Percentiles rank a stretch among this genome's conserved stretches.
Evolutionary conservation across 2,113 vertebrate species (phyloP).

Genomic region (Amphilophus citrinellus): DNA sequence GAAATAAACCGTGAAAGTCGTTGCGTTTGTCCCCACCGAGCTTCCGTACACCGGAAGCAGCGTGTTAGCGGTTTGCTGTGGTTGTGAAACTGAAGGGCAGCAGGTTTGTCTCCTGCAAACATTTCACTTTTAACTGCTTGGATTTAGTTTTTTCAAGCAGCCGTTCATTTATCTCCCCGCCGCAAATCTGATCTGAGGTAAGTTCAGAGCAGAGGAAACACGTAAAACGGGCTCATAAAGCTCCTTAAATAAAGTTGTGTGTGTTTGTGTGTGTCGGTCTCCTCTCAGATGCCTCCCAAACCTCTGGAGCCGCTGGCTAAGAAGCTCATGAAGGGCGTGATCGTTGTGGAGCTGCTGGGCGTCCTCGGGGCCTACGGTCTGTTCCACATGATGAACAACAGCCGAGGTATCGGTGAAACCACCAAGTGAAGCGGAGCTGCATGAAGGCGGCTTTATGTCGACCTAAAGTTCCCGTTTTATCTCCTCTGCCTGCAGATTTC

Average conservation of each 20-base stretch:
- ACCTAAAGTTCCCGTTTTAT: neutral
- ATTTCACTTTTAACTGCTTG: rapidly evolving
- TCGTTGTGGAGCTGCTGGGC: conserved; percentile 78
- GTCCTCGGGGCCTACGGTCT: conserved; percentile 75
- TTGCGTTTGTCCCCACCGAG: neutral
- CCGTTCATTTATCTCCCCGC: rapidly evolving
- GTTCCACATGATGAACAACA: conserved; percentile 79
- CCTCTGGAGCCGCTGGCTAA: conserved; percentile 57
- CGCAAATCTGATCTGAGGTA: neutral
- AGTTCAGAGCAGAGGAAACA: neutral
- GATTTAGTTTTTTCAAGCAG: neutral
- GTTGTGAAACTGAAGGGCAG: neutral
- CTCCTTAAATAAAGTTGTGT: neutral
- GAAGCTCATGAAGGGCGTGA: conserved; percentile 75
- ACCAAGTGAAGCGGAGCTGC: neutral
- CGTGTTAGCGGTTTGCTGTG: neutral
- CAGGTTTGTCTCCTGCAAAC: rapidly evolving
- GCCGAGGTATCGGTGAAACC: conserved; percentile 68
- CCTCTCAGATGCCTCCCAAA: conserved; percentile 60
- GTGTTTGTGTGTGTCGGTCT: neutral
- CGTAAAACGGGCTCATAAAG: neutral
- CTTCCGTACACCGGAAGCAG: conserved; percentile 36
- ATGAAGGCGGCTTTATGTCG: neutral
- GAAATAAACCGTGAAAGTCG: neutral
- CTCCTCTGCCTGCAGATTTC: conserved; percentile 79